Base-by-base conservation (phyloP, 2,888 invertebrate genomes). In the Agonopterix arenella region DNA sequence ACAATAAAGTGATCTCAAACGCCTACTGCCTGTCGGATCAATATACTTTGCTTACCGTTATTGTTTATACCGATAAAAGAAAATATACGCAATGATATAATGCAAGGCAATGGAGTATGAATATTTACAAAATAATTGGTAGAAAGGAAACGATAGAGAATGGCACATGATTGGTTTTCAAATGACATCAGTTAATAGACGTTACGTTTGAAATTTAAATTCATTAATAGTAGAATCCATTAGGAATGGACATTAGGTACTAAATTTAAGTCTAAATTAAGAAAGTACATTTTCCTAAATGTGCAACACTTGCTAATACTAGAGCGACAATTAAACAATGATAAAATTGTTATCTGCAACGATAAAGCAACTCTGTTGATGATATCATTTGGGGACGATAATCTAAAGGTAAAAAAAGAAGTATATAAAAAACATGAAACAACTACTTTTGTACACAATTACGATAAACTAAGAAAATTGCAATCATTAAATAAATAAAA, bases 291-390 rank as follows among this genome's bases (percentile, higher is more conserved):
- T 28, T 28, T 28, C 28, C 28, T 28, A 5, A 28, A 28, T 28
- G 28, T 28, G 28, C 28, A 28, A 28, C 5, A 28, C 28, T 28
- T 28, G 28, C 28, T 28, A 7, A 28, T 28, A 28, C 28, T 28
- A 28, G 4, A 28, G 1, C 28, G 5, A 28, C 28, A 28, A 28
- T 28, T 70, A 70, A 66, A 62, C 60, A 52, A 55, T 62, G 84
- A 85, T 84, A 84, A 82, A 64, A 64, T 67, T 79, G 16, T 16
- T 84, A 86, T 86, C 86, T 76, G 67, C 55, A 18, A 13, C 62
- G 84, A 86, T 86, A 86, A 81, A 80, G 77, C 76, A 82, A 85
- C 84, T 82, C 75, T 78, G 76, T 77, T 80, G 80, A 73, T 73
- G 76, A 80, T 80, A 77, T 74, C 73, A 76, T 69, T 28, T 28